Evolutionary conservation across 2,888 invertebrate species (phyloP).

Genomic region (Dryobota labecula): DNA sequence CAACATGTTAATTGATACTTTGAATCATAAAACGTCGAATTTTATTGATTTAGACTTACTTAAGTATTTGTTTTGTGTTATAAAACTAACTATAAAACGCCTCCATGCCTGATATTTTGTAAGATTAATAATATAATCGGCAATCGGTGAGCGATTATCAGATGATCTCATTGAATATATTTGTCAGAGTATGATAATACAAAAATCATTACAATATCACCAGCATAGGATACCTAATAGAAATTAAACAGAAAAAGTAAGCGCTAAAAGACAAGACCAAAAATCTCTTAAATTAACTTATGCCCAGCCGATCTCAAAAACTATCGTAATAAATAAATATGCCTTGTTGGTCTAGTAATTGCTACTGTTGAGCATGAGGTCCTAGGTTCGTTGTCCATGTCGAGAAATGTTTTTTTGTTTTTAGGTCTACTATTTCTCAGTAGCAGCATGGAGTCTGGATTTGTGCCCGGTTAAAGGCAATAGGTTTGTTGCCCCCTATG

Average conservation of each 20-base stretch:
- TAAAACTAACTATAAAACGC: conserved; percentile 39
- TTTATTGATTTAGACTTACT: conserved; percentile 22
- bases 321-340: background rate
- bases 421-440: background rate
- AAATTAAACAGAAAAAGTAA: background rate
- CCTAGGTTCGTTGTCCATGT: background rate
- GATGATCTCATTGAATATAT: conserved; percentile 34
- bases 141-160: conserved; percentile 15
- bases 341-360: background rate
- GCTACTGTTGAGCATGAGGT: background rate
- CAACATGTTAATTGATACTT: conserved; percentile 27
- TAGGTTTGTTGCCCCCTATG: background rate
- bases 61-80: conserved; percentile 28
- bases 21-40: conserved; percentile 21
- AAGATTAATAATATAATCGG: conserved; percentile 4
- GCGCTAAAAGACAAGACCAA: background rate
- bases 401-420: background rate
- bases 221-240: too few species aligned
- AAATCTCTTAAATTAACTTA: background rate
- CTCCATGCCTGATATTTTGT: conserved; percentile 19
- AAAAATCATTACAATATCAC: background rate
- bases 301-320: background rate
- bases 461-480: background rate
- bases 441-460: background rate
- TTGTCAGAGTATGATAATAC: background rate